Evolutionary conservation across 2,113 vertebrate species (phyloP).

Genomic region (Telmatochromis brichardi): DNA sequence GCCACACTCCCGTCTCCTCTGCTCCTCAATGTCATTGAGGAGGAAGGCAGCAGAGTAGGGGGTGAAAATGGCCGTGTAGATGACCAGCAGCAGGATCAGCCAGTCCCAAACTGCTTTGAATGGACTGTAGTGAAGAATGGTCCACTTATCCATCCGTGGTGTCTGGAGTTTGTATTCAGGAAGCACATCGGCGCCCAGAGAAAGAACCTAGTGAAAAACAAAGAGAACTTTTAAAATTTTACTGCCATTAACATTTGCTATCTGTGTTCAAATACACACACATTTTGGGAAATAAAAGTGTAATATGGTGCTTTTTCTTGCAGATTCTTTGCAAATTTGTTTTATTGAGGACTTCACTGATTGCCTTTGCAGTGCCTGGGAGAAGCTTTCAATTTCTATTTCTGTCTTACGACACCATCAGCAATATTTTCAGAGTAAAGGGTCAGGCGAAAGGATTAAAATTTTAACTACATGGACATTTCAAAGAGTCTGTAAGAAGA

Average conservation of each 20-base stretch:
- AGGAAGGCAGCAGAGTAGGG: constrained; percentile 98
- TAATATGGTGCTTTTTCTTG: background rate
- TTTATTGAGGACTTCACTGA: background rate
- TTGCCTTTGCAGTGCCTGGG: background rate
- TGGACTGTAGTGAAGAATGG: constrained; percentile 97
- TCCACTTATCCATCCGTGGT: constrained; percentile 92
- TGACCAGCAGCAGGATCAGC: constrained; percentile 95
- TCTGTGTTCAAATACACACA: background rate
- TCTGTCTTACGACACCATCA: background rate
- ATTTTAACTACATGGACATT: background rate
- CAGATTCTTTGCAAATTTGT: background rate
- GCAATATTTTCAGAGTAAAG: background rate
- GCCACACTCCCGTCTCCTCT: constrained; percentile 86
- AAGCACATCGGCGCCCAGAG: constrained; percentile 93
- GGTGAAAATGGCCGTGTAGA: constrained; percentile 97
- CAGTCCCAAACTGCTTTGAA: constrained; percentile 99
- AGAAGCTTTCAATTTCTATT: background rate
- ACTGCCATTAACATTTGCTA: background rate
- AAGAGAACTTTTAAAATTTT: background rate
- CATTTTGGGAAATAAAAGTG: background rate
- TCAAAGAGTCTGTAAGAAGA: background rate
- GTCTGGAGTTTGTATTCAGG: constrained; percentile 98
- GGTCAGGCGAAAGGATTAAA: background rate
- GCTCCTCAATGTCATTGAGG: constrained; percentile 92
- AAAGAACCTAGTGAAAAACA: constrained; percentile 78